Evolutionary conservation across 2,113 vertebrate species (phyloP), one percentile per base, ranked within the genome.

Genomic region (Propithecus coquereli): DNA sequence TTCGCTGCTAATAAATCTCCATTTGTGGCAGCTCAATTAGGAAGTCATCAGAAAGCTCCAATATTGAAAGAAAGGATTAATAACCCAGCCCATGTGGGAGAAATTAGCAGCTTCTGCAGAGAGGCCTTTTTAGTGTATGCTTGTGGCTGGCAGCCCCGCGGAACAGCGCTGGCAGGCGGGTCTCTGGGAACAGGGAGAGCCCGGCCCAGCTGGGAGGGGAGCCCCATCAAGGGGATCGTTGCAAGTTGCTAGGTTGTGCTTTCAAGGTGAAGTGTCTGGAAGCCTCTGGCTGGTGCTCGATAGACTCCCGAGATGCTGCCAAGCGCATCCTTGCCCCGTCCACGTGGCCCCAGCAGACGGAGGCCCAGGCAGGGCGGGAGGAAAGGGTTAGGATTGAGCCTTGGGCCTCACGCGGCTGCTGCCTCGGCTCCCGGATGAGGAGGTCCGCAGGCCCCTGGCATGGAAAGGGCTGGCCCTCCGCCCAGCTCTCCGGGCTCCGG

Each of bases 81-180:
- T 97, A 70, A 85, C 77, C 59, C 10, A 70, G 85, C 50, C 81
- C 97, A 94, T 83, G 86, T 98, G 98, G 98, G 98, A 98, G 90
- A 95, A 97, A 96, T 98, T 92, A 98, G 61, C 97, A 96, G 94
- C 94, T 97, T 96, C 96, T 97, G 97, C 97, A 52, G 92, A 91
- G 77, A 96, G 88, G 89, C 96, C 94, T 97, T 95, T 54, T 95
- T 74, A 88, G 94, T 91, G 50, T 80, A 70, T 92, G 59, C 85
- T 94, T 30, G 61, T 90, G 95, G 96, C 86, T 90, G 94, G 86
- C 94, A 95, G 91, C 66, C 23, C 82, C 40, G 93, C 66, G 81
- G 61, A 61, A 87, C 82, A 94, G 97, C 11, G 59, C 93, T 87
- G 76, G 70, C 92, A 87, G 57, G 20, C n/a, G 2, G 7, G 73